These are phyloP conservation scores for Parasteatoda tepidariorum DNA, from an alignment of 1,140 invertebrate genomes.

Conservation along the genomic window DNA sequence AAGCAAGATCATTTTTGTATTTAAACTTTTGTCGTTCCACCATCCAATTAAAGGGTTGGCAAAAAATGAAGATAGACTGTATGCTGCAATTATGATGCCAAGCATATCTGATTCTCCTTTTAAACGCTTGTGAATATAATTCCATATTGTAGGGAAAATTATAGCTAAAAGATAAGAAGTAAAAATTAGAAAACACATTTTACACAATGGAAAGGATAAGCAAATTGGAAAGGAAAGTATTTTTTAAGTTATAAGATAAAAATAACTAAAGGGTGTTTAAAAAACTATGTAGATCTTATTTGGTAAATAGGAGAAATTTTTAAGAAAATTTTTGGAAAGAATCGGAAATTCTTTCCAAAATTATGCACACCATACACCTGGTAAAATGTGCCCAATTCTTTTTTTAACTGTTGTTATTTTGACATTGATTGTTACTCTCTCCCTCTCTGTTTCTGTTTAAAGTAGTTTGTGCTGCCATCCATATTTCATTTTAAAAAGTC, in stretches of 20 bases:
- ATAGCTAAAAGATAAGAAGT: conserved; percentile 57
- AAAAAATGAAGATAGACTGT: conserved; percentile 62
- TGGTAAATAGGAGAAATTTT: background rate
- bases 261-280: background rate
- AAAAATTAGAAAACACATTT: background rate
- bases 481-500: too few relatives aligned
- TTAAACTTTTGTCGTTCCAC: conserved; percentile 59
- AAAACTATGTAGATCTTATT: background rate
- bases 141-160: conserved; percentile 63
- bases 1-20: conserved; percentile 65
- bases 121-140: conserved; percentile 50
- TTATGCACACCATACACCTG: too few relatives aligned
- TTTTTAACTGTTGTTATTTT: too few relatives aligned
- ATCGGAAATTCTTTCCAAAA: background rate
- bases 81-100: conserved; percentile 60
- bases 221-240: background rate
- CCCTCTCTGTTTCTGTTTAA: too few relatives aligned
- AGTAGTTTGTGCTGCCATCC: too few relatives aligned
- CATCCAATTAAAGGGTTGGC: conserved; percentile 62
- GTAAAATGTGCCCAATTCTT: too few relatives aligned
- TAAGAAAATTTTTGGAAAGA: background rate
- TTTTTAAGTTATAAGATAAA: background rate
- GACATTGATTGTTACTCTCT: too few relatives aligned
- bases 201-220: background rate
- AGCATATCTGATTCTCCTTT: conserved; percentile 45